These are phyloP conservation scores for Portevinia maculata DNA, from an alignment of 2,888 invertebrate genomes.

Conservation along the genomic window DNA sequence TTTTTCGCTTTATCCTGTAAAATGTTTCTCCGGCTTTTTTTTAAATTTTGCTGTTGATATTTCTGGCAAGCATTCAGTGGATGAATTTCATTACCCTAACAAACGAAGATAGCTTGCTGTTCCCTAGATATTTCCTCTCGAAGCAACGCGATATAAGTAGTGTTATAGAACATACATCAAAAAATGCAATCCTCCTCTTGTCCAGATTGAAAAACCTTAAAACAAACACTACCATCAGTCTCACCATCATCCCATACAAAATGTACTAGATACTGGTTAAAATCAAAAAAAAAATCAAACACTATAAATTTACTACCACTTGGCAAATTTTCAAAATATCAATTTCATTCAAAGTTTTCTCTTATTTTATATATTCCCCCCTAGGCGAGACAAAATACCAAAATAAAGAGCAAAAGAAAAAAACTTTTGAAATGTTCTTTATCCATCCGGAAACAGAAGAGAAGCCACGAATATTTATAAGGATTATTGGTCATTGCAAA, in stretches of 20 bases:
- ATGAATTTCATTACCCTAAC: slow-evolving; percentile 39
- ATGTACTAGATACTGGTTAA: slow-evolving; percentile 4
- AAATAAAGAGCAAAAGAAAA: background rate
- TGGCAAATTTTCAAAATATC: slow-evolving; percentile 73
- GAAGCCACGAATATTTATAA: slow-evolving; percentile 26
- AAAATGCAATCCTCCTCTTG: slow-evolving; percentile 15
- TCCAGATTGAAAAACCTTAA: slow-evolving; percentile 8
- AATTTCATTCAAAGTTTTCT: slow-evolving; percentile 57
- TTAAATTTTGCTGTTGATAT: background rate
- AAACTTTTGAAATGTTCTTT: slow-evolving; percentile 3
- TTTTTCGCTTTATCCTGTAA: too few relatives aligned
- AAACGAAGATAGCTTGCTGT: slow-evolving; percentile 4
- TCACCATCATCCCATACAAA: background rate
- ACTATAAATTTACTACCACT: slow-evolving; percentile 66
- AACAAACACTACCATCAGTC: background rate
- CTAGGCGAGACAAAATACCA: slow-evolving; percentile 10
- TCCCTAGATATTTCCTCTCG: background rate
- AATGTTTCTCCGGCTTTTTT: background rate
- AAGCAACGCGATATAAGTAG: slow-evolving; percentile 22
- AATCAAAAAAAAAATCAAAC: slow-evolving; percentile 29
- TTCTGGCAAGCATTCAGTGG: slow-evolving; percentile 37
- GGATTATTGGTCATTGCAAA: slow-evolving; percentile 36
- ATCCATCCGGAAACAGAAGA: slow-evolving; percentile 20
- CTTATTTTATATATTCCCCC: too few relatives aligned
- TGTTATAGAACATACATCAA: slow-evolving; percentile 54